Evolutionary conservation across 2,113 vertebrate genomes (phyloP).

Genomic region (Bubo scandiacus): DNA sequence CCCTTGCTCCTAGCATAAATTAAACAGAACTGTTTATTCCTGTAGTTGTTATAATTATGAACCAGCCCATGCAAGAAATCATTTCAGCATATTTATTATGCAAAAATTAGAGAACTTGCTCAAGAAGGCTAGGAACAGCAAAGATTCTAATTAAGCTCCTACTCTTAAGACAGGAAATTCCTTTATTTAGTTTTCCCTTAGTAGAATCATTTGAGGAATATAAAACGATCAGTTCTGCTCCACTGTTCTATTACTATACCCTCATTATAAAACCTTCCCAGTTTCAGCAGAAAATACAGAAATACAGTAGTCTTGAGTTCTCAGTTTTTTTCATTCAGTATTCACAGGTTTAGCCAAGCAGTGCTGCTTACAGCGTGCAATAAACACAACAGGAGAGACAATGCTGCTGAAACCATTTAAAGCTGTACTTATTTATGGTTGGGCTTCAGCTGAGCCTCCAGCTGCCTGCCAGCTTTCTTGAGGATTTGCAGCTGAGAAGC

Average conservation of each 20-base stretch:
- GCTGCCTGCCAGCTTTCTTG: background rate
- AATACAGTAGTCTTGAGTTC: background rate
- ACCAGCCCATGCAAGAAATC: background rate
- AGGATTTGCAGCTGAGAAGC: background rate
- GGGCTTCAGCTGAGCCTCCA: background rate
- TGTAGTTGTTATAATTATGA: background rate
- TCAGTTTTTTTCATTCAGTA: background rate
- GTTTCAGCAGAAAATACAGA: background rate
- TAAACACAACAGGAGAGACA: background rate
- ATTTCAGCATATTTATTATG: slow-evolving; percentile 6
- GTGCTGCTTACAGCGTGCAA: background rate
- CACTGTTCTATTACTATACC: background rate
- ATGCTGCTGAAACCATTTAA: background rate
- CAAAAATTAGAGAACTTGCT: background rate
- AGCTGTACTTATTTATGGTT: background rate
- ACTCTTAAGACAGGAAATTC: background rate
- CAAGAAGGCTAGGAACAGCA: background rate
- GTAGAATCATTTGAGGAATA: background rate
- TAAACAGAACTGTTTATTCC: slow-evolving; percentile 11
- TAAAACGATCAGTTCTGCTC: background rate
- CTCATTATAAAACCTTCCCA: background rate
- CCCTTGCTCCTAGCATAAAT: background rate
- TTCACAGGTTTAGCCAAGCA: background rate
- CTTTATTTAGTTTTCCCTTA: background rate
- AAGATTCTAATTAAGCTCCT: background rate